These are phyloP conservation scores for Plusia festucae DNA, from an alignment of 2,888 invertebrate genomes.

Conservation along the genomic window DNA sequence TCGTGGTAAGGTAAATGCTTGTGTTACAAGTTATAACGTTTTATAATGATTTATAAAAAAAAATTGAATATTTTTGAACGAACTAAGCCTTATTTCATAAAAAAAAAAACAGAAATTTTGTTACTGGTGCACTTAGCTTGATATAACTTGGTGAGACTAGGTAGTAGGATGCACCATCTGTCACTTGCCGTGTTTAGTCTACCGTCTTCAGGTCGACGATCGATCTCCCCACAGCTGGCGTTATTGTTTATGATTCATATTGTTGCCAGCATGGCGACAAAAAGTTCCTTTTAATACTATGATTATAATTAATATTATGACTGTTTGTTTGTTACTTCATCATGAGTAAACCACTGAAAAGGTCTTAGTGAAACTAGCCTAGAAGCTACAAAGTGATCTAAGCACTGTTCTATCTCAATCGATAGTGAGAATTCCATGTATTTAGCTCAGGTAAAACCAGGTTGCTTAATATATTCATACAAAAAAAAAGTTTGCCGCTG, in stretches of 20 bases:
- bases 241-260: too few species aligned
- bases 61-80: background rate
- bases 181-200: background rate
- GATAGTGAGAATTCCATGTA: background rate
- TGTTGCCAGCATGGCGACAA: too few species aligned
- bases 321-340: too few species aligned
- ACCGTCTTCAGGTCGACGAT: background rate
- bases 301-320: too few species aligned
- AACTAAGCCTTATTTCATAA: too few species aligned
- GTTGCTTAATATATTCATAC: slow-evolving; percentile 4
- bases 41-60: too few species aligned
- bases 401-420: background rate
- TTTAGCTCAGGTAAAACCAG: background rate
- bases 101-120: background rate
- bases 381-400: background rate
- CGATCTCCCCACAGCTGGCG: background rate
- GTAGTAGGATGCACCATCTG: slow-evolving; percentile 2
- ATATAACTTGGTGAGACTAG: background rate
- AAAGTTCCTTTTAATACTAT: background rate
- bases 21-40: too few species aligned
- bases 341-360: too few species aligned
- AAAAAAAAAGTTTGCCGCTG: background rate
- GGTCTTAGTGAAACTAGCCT: too few species aligned
- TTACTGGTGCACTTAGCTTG: background rate
- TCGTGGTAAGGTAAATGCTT: too few species aligned